Evolutionary conservation across 2,113 vertebrate genomes (phyloP).

Genomic region (Leptobrachium leishanense): DNA sequence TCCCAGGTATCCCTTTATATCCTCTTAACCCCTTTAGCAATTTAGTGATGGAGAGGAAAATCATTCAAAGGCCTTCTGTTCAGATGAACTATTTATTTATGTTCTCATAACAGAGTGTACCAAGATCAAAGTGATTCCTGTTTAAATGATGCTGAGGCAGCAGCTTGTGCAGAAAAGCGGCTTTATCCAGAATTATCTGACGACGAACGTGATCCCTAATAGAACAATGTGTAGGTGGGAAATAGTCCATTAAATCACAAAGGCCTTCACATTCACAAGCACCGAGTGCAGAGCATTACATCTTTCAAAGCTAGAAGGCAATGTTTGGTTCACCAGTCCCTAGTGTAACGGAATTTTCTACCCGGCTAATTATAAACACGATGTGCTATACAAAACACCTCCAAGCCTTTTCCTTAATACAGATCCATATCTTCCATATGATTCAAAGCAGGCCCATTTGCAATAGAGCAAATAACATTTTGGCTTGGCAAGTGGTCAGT

Average conservation of each 20-base stretch:
- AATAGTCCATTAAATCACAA: slow-evolving; percentile 49
- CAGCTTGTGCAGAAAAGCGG: slow-evolving; percentile 31
- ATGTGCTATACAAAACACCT: slow-evolving; percentile 17
- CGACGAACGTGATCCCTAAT: slow-evolving; percentile 25
- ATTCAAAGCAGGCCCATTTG: too few species aligned
- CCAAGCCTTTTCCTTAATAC: background rate
- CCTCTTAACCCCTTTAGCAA: slow-evolving; percentile 29
- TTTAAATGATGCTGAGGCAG: slow-evolving; percentile 42
- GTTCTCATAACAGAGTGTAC: slow-evolving; percentile 11
- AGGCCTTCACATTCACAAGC: slow-evolving; percentile 14
- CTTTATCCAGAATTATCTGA: slow-evolving; percentile 48
- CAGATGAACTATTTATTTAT: slow-evolving; percentile 25
- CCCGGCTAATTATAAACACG: slow-evolving; percentile 4
- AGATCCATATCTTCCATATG: too few species aligned
- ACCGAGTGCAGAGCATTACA: slow-evolving; percentile 32
- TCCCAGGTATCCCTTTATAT: slow-evolving; percentile 22
- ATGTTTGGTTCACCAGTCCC: slow-evolving; percentile 5
- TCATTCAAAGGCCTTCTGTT: slow-evolving; percentile 17
- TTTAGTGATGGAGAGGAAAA: slow-evolving; percentile 7
- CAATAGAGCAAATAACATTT: too few species aligned
- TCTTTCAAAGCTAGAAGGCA: slow-evolving; percentile 27
- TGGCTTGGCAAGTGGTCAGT: too few species aligned
- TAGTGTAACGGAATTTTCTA: slow-evolving; percentile 31
- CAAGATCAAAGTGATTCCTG: slow-evolving; percentile 35
- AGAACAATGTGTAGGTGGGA: slow-evolving; percentile 48